These are phyloP conservation scores for Nerophis lumbriciformis DNA, from an alignment of 2,113 vertebrate genomes.

Conservation along the genomic window DNA sequence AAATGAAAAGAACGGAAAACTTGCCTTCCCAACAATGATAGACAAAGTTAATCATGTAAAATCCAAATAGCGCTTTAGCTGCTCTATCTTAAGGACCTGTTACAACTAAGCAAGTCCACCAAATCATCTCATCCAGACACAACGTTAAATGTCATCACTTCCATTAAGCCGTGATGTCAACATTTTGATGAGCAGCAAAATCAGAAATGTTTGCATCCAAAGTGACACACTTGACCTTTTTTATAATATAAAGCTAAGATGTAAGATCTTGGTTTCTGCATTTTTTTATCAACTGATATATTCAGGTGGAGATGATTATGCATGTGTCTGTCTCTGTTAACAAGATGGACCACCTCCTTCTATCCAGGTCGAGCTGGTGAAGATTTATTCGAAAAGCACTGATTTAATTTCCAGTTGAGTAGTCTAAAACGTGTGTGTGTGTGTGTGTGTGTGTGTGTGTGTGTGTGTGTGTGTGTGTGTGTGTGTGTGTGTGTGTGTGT, in stretches of 20 bases:
- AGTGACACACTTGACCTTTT: constrained; percentile 35
- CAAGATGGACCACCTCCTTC: constrained; percentile 45
- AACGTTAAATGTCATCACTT: constrained; percentile 40
- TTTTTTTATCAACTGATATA: constrained; percentile 40
- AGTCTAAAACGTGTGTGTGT: constrained; percentile 34
- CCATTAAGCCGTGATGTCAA: constrained; percentile 56
- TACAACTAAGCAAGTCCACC: constrained; percentile 42
- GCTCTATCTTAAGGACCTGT: constrained; percentile 65
- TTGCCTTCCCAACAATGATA: constrained; percentile 47
- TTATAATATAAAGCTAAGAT: constrained; percentile 44
- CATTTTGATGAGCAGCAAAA: constrained; percentile 26
- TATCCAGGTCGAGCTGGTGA: constrained; percentile 43
- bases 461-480: constrained; percentile 30
- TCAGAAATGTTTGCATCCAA: constrained; percentile 29
- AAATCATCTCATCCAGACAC: constrained; percentile 32
- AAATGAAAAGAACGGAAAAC: constrained; percentile 48
- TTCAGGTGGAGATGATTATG: constrained; percentile 56
- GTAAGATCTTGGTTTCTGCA: constrained; percentile 33
- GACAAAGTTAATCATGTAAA: constrained; percentile 54
- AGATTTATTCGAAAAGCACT: constrained; percentile 55
- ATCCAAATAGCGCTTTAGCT: constrained; percentile 46
- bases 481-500: constrained; percentile 24
- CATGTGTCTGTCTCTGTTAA: constrained; percentile 43
- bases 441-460: constrained; percentile 20
- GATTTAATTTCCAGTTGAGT: constrained; percentile 52